Conservation (phyloP, 2,888 invertebrate genomes). For the Chaetogeoica ovagalla region DNA sequence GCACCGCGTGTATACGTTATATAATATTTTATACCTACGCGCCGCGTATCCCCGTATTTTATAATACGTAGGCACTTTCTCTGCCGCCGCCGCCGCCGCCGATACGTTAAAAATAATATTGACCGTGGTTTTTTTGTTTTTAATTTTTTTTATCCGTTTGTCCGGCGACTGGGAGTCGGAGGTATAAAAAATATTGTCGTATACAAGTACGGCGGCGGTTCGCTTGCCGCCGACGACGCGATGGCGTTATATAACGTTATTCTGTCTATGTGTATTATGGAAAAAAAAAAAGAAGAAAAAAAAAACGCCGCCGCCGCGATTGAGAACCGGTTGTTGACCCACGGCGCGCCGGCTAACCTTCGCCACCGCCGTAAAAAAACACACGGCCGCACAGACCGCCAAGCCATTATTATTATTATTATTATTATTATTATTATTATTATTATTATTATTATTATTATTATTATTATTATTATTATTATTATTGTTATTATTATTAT, state of each 20-base stretch:
- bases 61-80: too few relatives aligned
- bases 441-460: too few relatives aligned
- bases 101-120: not conserved
- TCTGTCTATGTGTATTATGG: not conserved
- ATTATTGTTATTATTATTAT: too few relatives aligned
- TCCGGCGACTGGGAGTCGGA: not conserved
- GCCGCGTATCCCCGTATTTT: too few relatives aligned
- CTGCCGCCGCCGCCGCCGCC: not conserved
- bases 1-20: too few relatives aligned
- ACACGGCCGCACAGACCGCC: not conserved
- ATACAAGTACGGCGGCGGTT: not conserved
- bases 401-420: constrained; percentile 35
- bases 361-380: not conserved
- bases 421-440: too few relatives aligned
- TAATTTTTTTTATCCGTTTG: not conserved
- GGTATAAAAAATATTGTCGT: constrained; percentile 7
- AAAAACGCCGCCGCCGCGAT: constrained; percentile 21
- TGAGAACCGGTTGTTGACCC: constrained; percentile 52
- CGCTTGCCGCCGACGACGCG: too few relatives aligned
- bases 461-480: too few relatives aligned
- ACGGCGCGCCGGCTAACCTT: constrained; percentile 40
- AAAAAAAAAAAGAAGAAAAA: not conserved
- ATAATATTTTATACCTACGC: too few relatives aligned
- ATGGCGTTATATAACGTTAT: constrained; percentile 20
- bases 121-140: not conserved